Evolutionary conservation across 2,797 vertebrate species (phyloP).

Genomic region (Sternarchorhynchus goeldii): DNA sequence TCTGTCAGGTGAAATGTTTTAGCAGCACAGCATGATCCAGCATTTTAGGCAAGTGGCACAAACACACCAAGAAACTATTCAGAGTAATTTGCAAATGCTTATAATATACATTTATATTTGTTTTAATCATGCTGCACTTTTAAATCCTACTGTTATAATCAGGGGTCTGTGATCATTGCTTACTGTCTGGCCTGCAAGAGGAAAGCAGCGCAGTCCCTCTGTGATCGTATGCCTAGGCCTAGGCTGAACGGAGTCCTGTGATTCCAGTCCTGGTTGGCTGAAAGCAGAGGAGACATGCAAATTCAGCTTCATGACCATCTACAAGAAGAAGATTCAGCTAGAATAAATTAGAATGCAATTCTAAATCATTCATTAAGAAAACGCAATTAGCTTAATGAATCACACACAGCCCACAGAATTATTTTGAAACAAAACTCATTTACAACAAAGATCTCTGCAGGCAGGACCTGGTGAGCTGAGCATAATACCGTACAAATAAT

Average conservation of each 20-base stretch:
- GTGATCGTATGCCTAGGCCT: conserved; percentile 62
- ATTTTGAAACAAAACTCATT: conserved; percentile 14
- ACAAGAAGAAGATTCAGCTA: neutral
- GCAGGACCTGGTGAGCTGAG: no score
- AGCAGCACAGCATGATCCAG: no score
- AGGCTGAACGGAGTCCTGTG: conserved; percentile 64
- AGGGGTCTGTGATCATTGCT: conserved; percentile 48
- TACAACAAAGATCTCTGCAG: no score
- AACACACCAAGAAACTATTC: no score
- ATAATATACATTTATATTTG: no score
- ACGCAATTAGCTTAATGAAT: conserved; percentile 7
- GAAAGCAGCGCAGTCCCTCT: conserved; percentile 65
- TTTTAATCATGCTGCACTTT: neutral
- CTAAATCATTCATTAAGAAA: neutral
- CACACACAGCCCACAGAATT: neutral
- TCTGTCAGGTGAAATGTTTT: no score
- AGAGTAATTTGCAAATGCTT: no score
- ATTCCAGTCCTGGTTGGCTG: conserved; percentile 70
- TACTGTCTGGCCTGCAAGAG: conserved; percentile 70
- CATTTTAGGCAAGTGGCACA: no score
- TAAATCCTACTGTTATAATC: neutral
- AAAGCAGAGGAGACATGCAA: conserved; percentile 39
- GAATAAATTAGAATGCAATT: neutral
- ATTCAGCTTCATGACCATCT: neutral
- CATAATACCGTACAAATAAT: no score